Evolutionary conservation across 2,888 invertebrate species (phyloP).

Genomic region (Halictus ligatus): DNA sequence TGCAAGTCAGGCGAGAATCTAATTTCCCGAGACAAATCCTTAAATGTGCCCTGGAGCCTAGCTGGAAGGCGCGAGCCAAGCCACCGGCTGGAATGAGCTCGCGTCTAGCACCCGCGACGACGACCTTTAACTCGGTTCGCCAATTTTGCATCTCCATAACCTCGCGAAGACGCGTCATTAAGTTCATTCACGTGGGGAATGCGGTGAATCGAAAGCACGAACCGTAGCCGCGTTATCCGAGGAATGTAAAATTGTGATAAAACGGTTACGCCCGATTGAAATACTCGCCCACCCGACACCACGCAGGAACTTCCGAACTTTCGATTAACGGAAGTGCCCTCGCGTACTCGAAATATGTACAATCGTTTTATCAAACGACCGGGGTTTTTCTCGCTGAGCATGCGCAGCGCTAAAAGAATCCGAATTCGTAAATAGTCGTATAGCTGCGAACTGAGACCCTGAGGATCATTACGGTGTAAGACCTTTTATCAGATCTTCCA

Average conservation of each 20-base stretch:
- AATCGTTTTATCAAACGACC: background rate
- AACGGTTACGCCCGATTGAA: conserved; percentile 50
- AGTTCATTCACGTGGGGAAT: conserved; percentile 70
- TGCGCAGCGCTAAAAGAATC: background rate
- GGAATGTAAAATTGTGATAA: conserved; percentile 58
- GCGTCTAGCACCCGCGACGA: conserved; percentile 68
- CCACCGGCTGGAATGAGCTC: conserved; percentile 66
- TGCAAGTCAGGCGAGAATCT: conserved; percentile 82
- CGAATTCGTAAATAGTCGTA: background rate
- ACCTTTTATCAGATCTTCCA: background rate
- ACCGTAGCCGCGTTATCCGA: conserved; percentile 43
- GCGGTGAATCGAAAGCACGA: conserved; percentile 65
- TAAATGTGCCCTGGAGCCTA: conserved; percentile 79
- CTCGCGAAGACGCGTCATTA: conserved; percentile 69
- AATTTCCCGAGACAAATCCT: conserved; percentile 83
- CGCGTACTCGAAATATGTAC: background rate
- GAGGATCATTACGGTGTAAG: background rate
- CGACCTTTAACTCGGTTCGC: conserved; percentile 72
- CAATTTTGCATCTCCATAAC: conserved; percentile 71
- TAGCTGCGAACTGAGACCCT: background rate
- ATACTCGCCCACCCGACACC: conserved; percentile 22
- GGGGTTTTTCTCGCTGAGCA: background rate
- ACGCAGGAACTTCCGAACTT: conserved; percentile 21
- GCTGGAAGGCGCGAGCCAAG: conserved; percentile 65
- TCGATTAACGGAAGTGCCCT: conserved; percentile 7